A percentile compares a stretch with the other conserved stretches of the same genome.
Conservation (phyloP, 2,113 vertebrate species). For the Mobula hypostoma region DNA sequence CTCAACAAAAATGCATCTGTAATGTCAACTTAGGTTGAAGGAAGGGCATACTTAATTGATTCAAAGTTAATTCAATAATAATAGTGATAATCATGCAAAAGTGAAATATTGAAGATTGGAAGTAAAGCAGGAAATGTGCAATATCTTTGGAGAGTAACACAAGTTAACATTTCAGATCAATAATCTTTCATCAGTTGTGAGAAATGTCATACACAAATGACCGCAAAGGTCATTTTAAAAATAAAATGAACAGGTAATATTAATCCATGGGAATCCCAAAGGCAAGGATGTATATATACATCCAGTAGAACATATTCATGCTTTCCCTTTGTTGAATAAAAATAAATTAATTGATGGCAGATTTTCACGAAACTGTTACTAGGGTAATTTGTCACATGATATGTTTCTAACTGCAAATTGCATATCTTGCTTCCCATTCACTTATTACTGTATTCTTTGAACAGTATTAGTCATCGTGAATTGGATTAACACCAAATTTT, state of each 20-base stretch:
- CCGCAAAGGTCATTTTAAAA: too few species aligned
- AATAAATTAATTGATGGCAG: neutral
- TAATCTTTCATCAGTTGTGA: too few species aligned
- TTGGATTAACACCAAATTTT: constrained; percentile 19
- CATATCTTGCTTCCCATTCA: neutral
- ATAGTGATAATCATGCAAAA: too few species aligned
- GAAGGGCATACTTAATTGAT: neutral
- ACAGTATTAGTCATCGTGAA: neutral
- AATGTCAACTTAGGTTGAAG: neutral
- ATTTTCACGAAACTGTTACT: neutral
- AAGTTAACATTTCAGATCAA: too few species aligned
- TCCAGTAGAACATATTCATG: neutral
- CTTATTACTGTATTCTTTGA: constrained; percentile 18
- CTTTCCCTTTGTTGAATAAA: neutral
- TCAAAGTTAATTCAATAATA: neutral
- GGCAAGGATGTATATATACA: neutral
- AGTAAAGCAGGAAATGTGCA: too few species aligned
- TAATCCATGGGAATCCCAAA: neutral
- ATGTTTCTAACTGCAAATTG: neutral
- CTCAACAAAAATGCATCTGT: neutral
- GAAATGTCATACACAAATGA: too few species aligned
- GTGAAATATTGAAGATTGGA: too few species aligned
- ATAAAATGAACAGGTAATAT: too few species aligned
- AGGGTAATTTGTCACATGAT: neutral
- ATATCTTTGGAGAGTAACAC: too few species aligned